Evolutionary conservation across 2,113 vertebrate species (phyloP).

Genomic region (Tautogolabrus adspersus): DNA sequence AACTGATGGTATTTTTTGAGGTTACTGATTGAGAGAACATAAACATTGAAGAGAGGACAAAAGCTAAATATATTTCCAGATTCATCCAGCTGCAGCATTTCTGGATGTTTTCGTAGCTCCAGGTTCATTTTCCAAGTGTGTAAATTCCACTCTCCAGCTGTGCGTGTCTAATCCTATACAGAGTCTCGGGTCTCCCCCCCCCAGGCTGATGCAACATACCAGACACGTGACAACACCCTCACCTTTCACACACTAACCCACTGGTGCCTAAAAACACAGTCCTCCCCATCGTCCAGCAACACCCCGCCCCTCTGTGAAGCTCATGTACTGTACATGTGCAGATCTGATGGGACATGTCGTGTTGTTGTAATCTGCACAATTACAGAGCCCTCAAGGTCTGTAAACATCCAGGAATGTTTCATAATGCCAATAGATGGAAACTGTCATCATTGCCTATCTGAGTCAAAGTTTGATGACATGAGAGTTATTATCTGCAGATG

Average conservation of each 20-base stretch:
- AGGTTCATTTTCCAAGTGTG: background rate
- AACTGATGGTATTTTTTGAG: background rate
- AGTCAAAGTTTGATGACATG: background rate
- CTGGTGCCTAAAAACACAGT: conserved; percentile 40
- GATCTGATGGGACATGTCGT: conserved; percentile 29
- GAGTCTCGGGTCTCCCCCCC: background rate
- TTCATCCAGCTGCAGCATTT: conserved; percentile 13
- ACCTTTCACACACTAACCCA: conserved; percentile 82
- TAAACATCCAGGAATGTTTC: conserved; percentile 16
- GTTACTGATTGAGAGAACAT: background rate
- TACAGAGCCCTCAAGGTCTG: background rate
- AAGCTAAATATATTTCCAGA: conserved; percentile 34
- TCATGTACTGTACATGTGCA: conserved; percentile 58
- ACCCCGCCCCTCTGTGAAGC: background rate
- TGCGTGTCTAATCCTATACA: conserved; percentile 32
- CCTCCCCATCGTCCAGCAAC: background rate
- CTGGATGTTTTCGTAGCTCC: background rate
- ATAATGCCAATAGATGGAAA: background rate
- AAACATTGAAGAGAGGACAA: background rate
- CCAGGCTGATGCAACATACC: conserved; percentile 55
- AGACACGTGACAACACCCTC: conserved; percentile 58
- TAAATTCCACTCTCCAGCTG: conserved; percentile 15
- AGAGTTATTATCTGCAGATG: conserved; percentile 4
- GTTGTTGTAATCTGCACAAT: conserved; percentile 20
- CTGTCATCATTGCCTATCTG: too few relatives aligned